These are phyloP conservation scores for Trichosurus vulpecula DNA, from an alignment of 2,797 vertebrate species.

Conservation along the genomic window DNA sequence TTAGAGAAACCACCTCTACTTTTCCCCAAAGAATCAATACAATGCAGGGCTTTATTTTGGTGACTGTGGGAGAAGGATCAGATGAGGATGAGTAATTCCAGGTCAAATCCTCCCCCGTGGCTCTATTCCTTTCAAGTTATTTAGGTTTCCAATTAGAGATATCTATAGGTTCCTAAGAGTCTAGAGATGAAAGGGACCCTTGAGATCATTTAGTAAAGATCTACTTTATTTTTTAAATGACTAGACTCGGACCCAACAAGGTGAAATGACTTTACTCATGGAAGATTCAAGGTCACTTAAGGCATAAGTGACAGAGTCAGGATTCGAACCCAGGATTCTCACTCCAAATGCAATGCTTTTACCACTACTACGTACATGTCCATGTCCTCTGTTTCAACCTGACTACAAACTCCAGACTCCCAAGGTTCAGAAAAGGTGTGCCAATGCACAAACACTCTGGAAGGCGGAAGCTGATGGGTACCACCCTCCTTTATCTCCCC, in stretches of 20 bases:
- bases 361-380: background rate
- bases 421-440: background rate
- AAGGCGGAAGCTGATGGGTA: background rate
- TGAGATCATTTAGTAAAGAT: background rate
- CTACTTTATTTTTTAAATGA: background rate
- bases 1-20: no score
- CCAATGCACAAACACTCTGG: background rate
- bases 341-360: background rate
- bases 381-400: background rate
- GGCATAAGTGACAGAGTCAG: background rate
- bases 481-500: background rate
- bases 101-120: background rate
- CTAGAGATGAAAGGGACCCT: background rate
- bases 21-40: background rate
- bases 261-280: background rate
- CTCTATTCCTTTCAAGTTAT: background rate
- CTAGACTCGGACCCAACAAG: background rate
- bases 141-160: background rate
- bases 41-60: background rate
- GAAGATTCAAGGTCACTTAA: background rate
- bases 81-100: no score
- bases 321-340: background rate
- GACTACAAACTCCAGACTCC: background rate
- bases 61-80: background rate
- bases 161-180: background rate